phyloP scores from a whole-genome alignment of 2,113 vertebrate species.

The Pheucticus melanocephalus region DNA sequence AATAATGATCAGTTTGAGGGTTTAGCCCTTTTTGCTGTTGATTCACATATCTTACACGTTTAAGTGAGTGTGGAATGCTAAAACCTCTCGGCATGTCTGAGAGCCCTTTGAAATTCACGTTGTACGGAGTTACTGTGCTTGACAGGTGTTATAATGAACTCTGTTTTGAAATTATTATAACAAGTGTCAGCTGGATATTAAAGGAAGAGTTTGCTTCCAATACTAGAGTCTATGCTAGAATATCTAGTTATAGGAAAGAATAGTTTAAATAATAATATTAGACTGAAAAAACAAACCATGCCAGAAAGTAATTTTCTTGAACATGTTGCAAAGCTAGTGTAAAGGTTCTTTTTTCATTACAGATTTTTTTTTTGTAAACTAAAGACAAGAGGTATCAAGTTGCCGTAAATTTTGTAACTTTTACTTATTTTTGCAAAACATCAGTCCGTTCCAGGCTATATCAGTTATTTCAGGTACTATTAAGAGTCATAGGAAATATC shows the following conservation, averaged over 20 bases:
- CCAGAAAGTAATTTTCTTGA: background rate
- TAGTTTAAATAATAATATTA: background rate
- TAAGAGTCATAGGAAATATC: background rate
- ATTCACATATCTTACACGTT: background rate
- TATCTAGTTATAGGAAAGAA: background rate
- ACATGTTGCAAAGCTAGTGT: background rate
- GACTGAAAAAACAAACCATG: background rate
- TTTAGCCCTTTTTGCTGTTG: background rate
- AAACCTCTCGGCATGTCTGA: slow-evolving; percentile 22
- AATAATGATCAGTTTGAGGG: background rate
- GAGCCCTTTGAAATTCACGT: background rate
- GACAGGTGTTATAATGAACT: background rate
- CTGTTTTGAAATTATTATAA: background rate
- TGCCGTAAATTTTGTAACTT: background rate
- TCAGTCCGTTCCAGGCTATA: background rate
- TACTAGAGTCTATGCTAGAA: background rate
- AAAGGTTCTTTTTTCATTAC: background rate
- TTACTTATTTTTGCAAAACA: background rate
- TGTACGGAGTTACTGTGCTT: background rate
- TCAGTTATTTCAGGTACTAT: background rate
- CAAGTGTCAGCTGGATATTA: background rate
- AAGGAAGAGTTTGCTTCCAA: background rate
- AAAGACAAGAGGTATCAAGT: background rate
- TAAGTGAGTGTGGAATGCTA: slow-evolving; percentile 32
- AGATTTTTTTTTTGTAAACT: background rate